Conservation (phyloP, 2,113 vertebrate genomes). For the Tor tambroides region DNA sequence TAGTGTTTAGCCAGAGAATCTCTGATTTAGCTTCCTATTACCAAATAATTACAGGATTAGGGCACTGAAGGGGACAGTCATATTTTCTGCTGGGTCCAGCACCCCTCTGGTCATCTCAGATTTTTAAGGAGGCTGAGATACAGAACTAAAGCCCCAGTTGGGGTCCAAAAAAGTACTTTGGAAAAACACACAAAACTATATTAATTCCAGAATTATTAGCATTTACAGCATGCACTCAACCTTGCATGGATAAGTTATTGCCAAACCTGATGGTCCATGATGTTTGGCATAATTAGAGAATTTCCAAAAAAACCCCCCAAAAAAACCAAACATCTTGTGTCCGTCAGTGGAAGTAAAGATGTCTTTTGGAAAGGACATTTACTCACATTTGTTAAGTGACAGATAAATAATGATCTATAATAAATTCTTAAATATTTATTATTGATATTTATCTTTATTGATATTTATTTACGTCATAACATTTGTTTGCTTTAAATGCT, state of each 20-base stretch:
- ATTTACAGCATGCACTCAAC: background rate
- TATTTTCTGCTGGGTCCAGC: background rate
- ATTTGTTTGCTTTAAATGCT: background rate
- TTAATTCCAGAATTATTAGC: too few species aligned
- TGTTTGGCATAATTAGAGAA: background rate
- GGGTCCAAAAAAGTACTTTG: background rate
- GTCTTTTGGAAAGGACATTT: background rate
- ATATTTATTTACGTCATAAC: background rate
- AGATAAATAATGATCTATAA: too few species aligned
- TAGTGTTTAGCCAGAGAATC: background rate
- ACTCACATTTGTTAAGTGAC: background rate
- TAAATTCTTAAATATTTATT: too few species aligned
- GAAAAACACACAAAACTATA: too few species aligned
- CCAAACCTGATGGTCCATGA: background rate
- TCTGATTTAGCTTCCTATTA: background rate
- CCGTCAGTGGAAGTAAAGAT: background rate
- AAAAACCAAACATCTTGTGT: background rate
- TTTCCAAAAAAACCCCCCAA: too few species aligned
- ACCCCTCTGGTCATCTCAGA: background rate
- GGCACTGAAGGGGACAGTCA: background rate
- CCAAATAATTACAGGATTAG: background rate
- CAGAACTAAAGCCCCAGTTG: background rate
- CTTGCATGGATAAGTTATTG: background rate
- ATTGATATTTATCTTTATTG: too few species aligned
- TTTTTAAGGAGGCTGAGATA: background rate